phyloP scores from a whole-genome alignment of 23 tunicate species.

The Phallusia fumigata region DNA sequence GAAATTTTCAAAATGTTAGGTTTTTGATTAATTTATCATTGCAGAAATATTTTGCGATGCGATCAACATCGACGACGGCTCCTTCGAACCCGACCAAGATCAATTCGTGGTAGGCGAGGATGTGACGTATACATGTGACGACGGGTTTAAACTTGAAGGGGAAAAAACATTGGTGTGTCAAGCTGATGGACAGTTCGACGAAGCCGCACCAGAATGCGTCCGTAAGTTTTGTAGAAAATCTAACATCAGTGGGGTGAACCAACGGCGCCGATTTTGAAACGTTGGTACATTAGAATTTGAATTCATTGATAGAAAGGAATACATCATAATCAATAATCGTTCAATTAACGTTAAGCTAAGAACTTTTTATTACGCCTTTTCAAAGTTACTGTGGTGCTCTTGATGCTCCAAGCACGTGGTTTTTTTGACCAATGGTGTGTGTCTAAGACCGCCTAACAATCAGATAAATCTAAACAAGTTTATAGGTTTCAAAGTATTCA shows the following conservation, averaged over 20 bases:
- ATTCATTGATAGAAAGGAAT: too few relatives aligned
- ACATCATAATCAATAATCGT: too few relatives aligned
- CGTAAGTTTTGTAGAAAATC: too few relatives aligned
- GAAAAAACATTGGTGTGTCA: background rate
- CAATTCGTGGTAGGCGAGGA: background rate
- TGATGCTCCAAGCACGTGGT: too few relatives aligned
- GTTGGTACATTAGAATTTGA: too few relatives aligned
- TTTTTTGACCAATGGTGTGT: too few relatives aligned
- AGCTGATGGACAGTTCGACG: background rate
- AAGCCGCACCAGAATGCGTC: background rate
- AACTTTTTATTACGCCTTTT: too few relatives aligned
- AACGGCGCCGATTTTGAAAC: too few relatives aligned
- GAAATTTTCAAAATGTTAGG: background rate
- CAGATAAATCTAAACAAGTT: background rate
- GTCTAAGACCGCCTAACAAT: background rate
- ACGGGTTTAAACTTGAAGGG: constrained; percentile 12
- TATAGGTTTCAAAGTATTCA: background rate
- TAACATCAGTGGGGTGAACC: too few relatives aligned
- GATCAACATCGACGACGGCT: constrained; percentile 5
- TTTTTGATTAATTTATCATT: background rate
- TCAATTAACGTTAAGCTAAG: too few relatives aligned
- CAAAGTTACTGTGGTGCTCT: too few relatives aligned
- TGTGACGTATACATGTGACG: constrained; percentile 22
- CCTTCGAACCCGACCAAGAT: background rate
- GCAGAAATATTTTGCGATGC: constrained; percentile 8